Conservation (phyloP, 2,888 invertebrate genomes). For the Polydrusus cervinus region DNA sequence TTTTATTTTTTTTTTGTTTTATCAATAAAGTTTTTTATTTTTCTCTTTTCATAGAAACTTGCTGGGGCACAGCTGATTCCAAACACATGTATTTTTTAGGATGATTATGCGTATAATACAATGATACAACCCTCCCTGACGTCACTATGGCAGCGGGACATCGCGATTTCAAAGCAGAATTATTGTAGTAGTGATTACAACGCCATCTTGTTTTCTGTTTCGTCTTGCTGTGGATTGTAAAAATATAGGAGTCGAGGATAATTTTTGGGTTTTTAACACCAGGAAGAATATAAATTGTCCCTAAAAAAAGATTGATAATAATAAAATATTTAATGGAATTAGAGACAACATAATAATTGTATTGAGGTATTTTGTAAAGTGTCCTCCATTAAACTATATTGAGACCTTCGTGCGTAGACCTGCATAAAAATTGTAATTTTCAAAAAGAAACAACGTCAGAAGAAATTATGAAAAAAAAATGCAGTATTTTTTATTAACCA, state of each 20-base stretch:
- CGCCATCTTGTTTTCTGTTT: constrained; percentile 43
- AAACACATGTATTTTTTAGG: constrained; percentile 8
- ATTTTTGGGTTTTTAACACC: constrained; percentile 43
- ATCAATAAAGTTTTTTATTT: constrained; percentile 24
- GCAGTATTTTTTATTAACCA: too few relatives aligned
- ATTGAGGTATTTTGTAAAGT: too few relatives aligned
- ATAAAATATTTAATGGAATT: too few relatives aligned
- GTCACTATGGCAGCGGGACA: constrained; percentile 51
- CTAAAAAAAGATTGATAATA: constrained; percentile 28
- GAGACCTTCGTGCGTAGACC: too few relatives aligned
- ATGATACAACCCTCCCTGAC: constrained; percentile 49
- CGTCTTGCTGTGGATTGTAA: constrained; percentile 49
- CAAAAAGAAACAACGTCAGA: too few relatives aligned
- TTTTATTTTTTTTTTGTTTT: neutral
- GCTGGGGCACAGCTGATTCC: constrained; percentile 31
- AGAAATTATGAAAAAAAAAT: too few relatives aligned
- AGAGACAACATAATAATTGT: too few relatives aligned
- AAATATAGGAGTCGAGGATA: constrained; percentile 36
- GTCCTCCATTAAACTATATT: too few relatives aligned
- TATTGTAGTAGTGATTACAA: constrained; percentile 22
- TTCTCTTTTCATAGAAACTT: constrained; percentile 37
- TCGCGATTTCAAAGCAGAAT: constrained; percentile 12
- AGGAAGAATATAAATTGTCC: constrained; percentile 55
- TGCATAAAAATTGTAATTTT: too few relatives aligned
- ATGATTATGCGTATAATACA: constrained; percentile 56